These are phyloP conservation scores for Xenopus borealis DNA, from an alignment of 2,113 vertebrate genomes.

Conservation along the genomic window DNA sequence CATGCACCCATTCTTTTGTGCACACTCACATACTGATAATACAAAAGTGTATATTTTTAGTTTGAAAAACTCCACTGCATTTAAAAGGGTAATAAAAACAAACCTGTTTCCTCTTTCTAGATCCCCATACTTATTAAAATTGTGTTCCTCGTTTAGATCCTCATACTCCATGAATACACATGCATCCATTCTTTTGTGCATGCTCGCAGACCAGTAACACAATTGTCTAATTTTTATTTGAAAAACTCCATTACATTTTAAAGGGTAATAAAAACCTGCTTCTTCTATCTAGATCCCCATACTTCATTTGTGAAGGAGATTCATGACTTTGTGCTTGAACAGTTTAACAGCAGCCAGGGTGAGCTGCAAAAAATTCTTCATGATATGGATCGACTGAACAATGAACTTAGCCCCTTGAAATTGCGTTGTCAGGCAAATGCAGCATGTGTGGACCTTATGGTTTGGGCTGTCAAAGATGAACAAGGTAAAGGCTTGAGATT, in stretches of 20 bases:
- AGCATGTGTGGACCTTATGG: slow-evolving; percentile 96
- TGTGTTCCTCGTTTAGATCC: no score
- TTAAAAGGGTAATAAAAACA: no score
- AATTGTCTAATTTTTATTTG: no score
- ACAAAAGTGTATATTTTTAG: no score
- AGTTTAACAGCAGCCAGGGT: slow-evolving; percentile 90
- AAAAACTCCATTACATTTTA: no score
- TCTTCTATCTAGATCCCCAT: slow-evolving; percentile 69
- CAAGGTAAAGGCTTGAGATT: slow-evolving; percentile 70
- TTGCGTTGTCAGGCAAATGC: slow-evolving; percentile 94
- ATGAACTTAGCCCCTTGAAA: slow-evolving; percentile 84
- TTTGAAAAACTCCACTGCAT: no score
- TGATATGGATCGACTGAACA: slow-evolving; percentile 75
- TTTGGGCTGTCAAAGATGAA: slow-evolving; percentile 95
- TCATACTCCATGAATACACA: slow-evolving; percentile 72
- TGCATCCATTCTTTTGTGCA: no score
- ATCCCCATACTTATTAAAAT: slow-evolving; percentile 74
- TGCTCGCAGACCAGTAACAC: no score
- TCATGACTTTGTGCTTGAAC: slow-evolving; percentile 95
- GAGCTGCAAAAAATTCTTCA: slow-evolving; percentile 92
- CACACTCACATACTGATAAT: no score
- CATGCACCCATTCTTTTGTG: no score
- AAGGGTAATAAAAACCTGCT: no score
- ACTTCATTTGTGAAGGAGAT: slow-evolving; percentile 85
- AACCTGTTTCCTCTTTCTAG: slow-evolving; percentile 53